phyloP scores from a whole-genome alignment of 2,797 vertebrate genomes.

The Hemitrygon akajei region DNA sequence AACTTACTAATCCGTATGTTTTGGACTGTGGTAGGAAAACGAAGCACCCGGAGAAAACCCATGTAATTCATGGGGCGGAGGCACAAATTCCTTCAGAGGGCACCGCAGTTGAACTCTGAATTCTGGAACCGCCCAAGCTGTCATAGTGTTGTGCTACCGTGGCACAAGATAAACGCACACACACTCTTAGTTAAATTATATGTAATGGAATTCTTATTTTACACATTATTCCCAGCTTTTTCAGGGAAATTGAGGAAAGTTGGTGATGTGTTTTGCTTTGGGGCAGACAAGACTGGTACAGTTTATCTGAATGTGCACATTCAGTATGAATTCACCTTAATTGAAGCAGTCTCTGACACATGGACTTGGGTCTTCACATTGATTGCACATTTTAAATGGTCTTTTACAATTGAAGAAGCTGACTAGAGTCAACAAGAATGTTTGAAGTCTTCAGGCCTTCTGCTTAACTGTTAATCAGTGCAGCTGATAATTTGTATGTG shows the following conservation, averaged over 20 bases:
- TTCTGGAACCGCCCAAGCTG: too few species aligned
- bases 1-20: too few species aligned
- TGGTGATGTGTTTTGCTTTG: not conserved
- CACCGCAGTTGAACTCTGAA: too few species aligned
- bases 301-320: not conserved
- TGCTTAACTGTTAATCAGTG: not conserved
- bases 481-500: not conserved
- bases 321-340: not conserved
- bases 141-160: too few species aligned
- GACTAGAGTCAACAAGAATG: not conserved
- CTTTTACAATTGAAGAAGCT: not conserved
- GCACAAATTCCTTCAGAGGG: too few species aligned
- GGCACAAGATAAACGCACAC: not conserved
- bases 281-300: not conserved
- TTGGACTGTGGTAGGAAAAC: too few species aligned
- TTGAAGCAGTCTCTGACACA: not conserved
- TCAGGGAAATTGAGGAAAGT: not conserved
- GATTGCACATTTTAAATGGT: not conserved
- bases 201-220: not conserved
- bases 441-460: not conserved
- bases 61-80: too few species aligned
- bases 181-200: not conserved
- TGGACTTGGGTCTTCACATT: not conserved
- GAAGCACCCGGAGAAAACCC: too few species aligned
- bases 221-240: not conserved